Conservation (phyloP, 2,797 vertebrate genomes). For the Calcarius lapponicus region DNA sequence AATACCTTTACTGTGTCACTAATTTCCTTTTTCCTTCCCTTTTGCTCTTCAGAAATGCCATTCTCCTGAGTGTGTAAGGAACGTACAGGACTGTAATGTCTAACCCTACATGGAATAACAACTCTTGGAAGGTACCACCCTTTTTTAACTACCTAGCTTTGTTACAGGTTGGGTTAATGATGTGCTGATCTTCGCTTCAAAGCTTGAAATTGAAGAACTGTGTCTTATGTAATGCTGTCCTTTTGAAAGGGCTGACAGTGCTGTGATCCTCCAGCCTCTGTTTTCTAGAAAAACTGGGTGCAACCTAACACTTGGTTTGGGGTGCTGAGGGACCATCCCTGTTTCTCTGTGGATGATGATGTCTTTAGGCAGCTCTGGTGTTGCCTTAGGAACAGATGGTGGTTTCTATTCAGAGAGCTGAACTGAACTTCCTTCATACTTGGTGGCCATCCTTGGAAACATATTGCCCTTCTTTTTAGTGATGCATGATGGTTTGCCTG, state of each 20-base stretch:
- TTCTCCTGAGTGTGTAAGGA: conserved; percentile 56
- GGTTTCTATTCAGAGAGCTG: conserved; percentile 55
- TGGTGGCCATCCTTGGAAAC: conserved; percentile 37
- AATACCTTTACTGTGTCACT: not conserved
- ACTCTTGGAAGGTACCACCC: conserved; percentile 62
- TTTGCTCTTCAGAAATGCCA: conserved; percentile 71
- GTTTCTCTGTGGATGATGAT: not conserved
- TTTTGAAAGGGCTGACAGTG: not conserved
- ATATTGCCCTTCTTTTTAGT: not conserved
- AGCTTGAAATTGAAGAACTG: not conserved
- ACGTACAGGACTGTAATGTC: conserved; percentile 64
- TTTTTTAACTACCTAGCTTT: not conserved
- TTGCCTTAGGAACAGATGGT: conserved; percentile 56
- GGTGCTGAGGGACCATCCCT: not conserved
- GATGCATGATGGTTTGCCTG: not conserved
- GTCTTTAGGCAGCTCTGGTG: not conserved
- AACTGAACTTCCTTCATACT: not conserved
- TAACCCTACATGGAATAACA: conserved; percentile 61
- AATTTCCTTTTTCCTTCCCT: conserved; percentile 54
- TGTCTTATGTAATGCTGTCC: not conserved
- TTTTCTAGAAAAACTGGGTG: not conserved
- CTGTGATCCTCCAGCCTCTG: not conserved
- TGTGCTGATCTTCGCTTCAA: not conserved
- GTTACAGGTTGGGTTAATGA: not conserved
- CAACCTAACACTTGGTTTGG: not conserved